Percentiles rank a stretch among this genome's conserved stretches.
Conservation (phyloP, 1,140 invertebrate genomes). For the Drosophila miranda region DNA sequence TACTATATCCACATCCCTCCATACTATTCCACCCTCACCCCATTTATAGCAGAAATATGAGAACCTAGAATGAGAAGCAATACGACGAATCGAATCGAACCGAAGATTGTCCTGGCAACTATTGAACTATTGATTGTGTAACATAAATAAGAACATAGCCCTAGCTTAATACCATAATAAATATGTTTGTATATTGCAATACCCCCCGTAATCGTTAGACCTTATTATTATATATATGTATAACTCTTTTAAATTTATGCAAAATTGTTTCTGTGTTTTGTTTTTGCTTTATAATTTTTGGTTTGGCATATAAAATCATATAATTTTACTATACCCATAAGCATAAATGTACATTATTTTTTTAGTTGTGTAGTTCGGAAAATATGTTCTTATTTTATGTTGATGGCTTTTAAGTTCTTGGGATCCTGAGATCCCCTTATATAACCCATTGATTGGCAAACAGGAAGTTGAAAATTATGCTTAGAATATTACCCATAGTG, state of each 20-base stretch:
- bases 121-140: constrained; percentile 44
- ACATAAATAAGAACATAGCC: constrained; percentile 47
- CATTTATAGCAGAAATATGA: constrained; percentile 55
- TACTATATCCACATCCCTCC: constrained; percentile 9
- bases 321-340: constrained; percentile 12
- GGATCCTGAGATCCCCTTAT: constrained; percentile 6
- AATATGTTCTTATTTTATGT: constrained; percentile 29
- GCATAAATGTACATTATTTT: constrained; percentile 18
- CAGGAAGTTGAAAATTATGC: constrained; percentile 6
- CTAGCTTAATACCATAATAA: constrained; percentile 32
- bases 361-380: constrained; percentile 26
- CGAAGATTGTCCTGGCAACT: constrained; percentile 38
- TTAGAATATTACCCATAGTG: constrained; percentile 12
- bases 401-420: constrained; percentile 25
- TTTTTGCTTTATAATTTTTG: constrained; percentile 56
- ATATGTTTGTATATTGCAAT: constrained; percentile 34
- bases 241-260: constrained; percentile 14
- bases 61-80: constrained; percentile 2
- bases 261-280: constrained; percentile 40
- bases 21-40: neutral
- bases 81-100: neutral
- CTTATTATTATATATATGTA: constrained; percentile 28
- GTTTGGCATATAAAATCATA: constrained; percentile 38
- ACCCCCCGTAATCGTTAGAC: constrained; percentile 42
- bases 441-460: neutral